These are phyloP conservation scores for Thecocarcelia acutangulata DNA, from an alignment of 2,888 invertebrate genomes.

Conservation along the genomic window DNA sequence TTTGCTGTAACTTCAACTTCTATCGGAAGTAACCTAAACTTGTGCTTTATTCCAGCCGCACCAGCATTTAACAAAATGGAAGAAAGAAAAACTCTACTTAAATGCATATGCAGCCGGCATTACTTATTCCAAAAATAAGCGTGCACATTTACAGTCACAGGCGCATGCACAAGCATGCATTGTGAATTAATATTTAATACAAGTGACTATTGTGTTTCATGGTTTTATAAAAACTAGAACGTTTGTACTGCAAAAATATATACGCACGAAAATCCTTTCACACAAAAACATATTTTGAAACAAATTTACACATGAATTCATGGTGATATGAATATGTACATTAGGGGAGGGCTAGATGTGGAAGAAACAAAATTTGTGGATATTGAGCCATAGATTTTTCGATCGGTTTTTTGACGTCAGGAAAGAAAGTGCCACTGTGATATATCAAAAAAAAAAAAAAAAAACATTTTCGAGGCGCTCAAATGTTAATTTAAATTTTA, in stretches of 20 bases:
- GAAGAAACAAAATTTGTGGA: no score
- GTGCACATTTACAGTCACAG: slow-evolving; percentile 3
- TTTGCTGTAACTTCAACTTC: slow-evolving; percentile 24
- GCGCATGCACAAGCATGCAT: slow-evolving; percentile 9
- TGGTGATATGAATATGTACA: no score
- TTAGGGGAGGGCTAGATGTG: no score
- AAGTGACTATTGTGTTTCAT: slow-evolving; percentile 63
- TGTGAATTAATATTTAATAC: slow-evolving; percentile 38
- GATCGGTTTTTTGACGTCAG: no score
- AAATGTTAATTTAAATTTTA: no score
- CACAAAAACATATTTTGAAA: no score
- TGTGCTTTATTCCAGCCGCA: slow-evolving; percentile 47
- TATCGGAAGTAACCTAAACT: slow-evolving; percentile 35
- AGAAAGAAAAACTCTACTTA: slow-evolving; percentile 26
- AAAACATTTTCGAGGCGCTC: no score
- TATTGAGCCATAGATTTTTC: no score
- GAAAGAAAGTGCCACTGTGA: no score
- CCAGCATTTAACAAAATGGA: not conserved
- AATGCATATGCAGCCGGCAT: slow-evolving; percentile 51
- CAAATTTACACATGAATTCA: no score
- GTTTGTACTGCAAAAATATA: slow-evolving; percentile 3
- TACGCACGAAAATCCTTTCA: slow-evolving; percentile 4
- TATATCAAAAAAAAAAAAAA: no score
- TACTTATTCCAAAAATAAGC: slow-evolving; percentile 21
- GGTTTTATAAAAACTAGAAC: slow-evolving; percentile 49